Evolutionary conservation across 2,113 vertebrate genomes (phyloP), one percentile per base, ranked within the genome.

Genomic region (Amphiprion percula): DNA sequence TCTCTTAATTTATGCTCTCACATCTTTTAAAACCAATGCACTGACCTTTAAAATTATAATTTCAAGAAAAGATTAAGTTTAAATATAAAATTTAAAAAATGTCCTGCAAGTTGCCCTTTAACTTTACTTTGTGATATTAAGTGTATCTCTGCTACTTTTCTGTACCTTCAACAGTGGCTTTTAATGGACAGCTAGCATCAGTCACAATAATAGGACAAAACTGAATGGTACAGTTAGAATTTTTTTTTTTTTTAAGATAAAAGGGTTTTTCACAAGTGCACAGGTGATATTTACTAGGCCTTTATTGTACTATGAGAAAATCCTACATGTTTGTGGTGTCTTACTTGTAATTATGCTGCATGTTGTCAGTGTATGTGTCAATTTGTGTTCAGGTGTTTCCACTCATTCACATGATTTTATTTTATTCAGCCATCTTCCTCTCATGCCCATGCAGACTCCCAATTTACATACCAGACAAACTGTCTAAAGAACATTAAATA

Each of bases 251-350:
- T 21, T 21, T 1, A 21, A 21, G 21, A 21, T 21, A 50, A 50
- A 50, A 19, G 5, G 8, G 1, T 15, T n/a, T 15, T n/a, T 15
- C 24, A 5, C 23, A 12, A 21, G 10, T 14, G 24, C 2, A 54
- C 33, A n/a, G n/a, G 37, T 49, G 11, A 44, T 21, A 59, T 30
- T 54, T 73, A 56, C 63, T 21, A 7, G 3, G 39, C 12, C 4
- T n/a, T 50, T 7, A 26, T 69, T 60, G 37, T 41, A 41, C 10
- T 2, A 5, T 80, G 24, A 84, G 78, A 82, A 84, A 90, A 88
- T 90, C 77, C 77, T 58, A 52, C 73, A 80, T 85, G 75, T 61
- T 49, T n/a, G 23, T 68, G 39, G 0, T 44, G 67, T 72, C 33
- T 70, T 16, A 49, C 14, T 26, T 47, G 64, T 78, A 17, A 49